Base-by-base conservation (phyloP, 2,888 invertebrate genomes). In the Epistrophe eligans region DNA sequence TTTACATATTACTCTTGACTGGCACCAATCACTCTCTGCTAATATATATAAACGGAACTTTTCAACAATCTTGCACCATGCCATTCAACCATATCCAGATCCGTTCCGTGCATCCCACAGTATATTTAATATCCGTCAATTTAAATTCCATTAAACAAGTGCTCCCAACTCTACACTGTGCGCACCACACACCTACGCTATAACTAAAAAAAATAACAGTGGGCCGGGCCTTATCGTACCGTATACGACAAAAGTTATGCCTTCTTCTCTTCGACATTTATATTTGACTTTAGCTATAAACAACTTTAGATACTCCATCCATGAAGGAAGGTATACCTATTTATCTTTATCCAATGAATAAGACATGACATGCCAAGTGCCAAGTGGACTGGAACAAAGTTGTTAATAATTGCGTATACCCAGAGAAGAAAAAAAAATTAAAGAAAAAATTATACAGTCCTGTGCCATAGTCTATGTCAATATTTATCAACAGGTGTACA, bases 341-440 rank as follows among this genome's bases (percentile, higher is more conserved):
- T 24, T 62, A 15, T 67, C 64, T 48, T 40, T 70, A 73, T 60
- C 45, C 60, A 81, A 64, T 38, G 64, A 57, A 76, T 67, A 62
- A 60, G 62, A 72, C 50, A 74, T 79, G 58, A 71, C 77, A 58
- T 84, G 66, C 73, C 55, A 58, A 24, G 55, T 72, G 72, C 66
- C 81, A 81, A 85, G 77, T 85, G 81, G 84, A 81, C 77, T 77
- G 77, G 35, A 70, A 77, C 81, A 70, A 81, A 85, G 64, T 77
- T 73, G 77, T 77, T 77, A 81, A 81, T 85, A 85, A 85, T 85
- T 77, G 81, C 58, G 38, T 62, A 19, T 43, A 38, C 45, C 38
- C 71, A 24, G 43, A 45, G 48, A n/a, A 85, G 24, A 77, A 32
- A 50, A 45, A 55, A n/a, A 85, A 77, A 73, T 28, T 57, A 38